Evolutionary conservation across 2,113 vertebrate genomes (phyloP), one percentile per base, ranked within the genome.

Genomic region (Vidua chalybeata): DNA sequence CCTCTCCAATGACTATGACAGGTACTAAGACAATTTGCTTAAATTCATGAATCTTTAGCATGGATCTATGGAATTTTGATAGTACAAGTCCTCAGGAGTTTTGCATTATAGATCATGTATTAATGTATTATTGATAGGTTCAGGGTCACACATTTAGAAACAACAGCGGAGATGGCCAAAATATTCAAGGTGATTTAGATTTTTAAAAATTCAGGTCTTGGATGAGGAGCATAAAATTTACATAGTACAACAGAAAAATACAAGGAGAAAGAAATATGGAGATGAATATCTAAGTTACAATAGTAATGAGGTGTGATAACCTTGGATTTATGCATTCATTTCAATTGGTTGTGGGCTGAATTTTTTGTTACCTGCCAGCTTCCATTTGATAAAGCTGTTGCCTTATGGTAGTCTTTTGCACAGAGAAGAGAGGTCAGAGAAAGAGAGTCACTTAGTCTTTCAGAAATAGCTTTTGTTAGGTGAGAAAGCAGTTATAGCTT

Each of bases 381-480:
- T 89, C 37, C 37, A 19, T 79, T 77, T 73, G 90, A 35, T 51
- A 90, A 35, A 35, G 15, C 3, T 93, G 10, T 75, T 78, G 12
- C 11, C 15, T 84, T 71, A 28, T n/a, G 5, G 26, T 48, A 84
- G n/a, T 41, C 22, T 85, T 78, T 45, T 48, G 48, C 24, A 48
- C 13, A 90, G 71, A 76, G 24, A 68, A 78, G 35, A 77, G 22
- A 62, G 26, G 56, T 23, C 69, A 79, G 69, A 84, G 49, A 54
- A 90, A 93, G 73, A n/a, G 58, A 37, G 30, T 64, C 90, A 81
- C n/a, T 80, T 84, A 89, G 51, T 35, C 45, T 96, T 94, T 94
- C n/a, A 85, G 71, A 85, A 94, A 49, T 21, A 73, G 17, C 20
- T 85, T 91, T 88, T 93, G 17, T 56, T 83, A 90, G 31, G 41